Conservation (phyloP, 2,797 vertebrate genomes). For the Champsocephalus gunnari region DNA sequence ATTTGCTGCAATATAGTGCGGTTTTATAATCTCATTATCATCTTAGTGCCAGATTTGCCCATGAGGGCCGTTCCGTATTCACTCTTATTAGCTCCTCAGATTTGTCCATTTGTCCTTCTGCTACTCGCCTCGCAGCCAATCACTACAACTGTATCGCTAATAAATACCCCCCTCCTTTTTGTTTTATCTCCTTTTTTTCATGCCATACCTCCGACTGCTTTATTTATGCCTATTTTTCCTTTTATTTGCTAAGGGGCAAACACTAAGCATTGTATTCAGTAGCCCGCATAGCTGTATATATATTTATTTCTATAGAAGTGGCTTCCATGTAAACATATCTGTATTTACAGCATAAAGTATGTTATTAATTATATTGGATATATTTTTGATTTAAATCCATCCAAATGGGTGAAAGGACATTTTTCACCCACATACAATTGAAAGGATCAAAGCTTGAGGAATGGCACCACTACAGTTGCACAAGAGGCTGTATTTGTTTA, state of each 20-base stretch:
- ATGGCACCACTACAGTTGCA: neutral
- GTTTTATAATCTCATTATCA: conserved; percentile 86
- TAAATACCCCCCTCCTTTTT: conserved; percentile 60
- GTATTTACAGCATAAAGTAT: conserved; percentile 26
- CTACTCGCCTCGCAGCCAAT: conserved; percentile 73
- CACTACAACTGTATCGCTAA: conserved; percentile 63
- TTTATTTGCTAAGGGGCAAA: conserved; percentile 53
- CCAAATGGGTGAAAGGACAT: neutral
- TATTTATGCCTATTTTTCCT: conserved; percentile 48
- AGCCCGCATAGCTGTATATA: conserved; percentile 39
- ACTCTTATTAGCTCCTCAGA: conserved; percentile 80
- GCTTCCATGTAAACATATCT: conserved; percentile 49
- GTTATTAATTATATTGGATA: conserved; percentile 19
- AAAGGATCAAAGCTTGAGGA: neutral
- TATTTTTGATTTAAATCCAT: conserved; percentile 24
- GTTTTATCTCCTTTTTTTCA: conserved; percentile 52
- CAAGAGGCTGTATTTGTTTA: conserved; percentile 34
- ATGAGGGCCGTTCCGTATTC: conserved; percentile 79
- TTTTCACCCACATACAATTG: neutral
- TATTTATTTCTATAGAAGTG: conserved; percentile 40
- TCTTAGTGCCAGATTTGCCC: conserved; percentile 84
- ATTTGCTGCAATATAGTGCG: conserved; percentile 81
- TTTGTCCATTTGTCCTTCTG: conserved; percentile 82
- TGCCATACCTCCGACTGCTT: conserved; percentile 57
- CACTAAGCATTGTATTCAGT: conserved; percentile 50